Evolutionary conservation across 2,113 vertebrate species (phyloP).

Genomic region (Callithrix jacchus): DNA sequence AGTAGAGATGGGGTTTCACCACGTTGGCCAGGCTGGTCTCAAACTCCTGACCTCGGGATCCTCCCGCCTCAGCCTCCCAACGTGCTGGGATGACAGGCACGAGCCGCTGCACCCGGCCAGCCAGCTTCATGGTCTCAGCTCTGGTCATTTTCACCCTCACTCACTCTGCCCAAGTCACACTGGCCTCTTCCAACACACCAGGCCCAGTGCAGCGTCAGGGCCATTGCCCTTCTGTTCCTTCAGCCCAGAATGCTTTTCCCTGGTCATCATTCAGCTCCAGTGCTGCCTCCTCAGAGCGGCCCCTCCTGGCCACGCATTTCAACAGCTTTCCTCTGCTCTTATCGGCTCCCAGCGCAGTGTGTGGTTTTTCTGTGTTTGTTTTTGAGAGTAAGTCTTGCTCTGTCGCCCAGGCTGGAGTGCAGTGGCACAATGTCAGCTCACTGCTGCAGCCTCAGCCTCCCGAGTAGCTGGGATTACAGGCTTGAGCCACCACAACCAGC

Average conservation of each 20-base stretch:
- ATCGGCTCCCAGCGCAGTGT: background rate
- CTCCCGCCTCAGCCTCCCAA: too few species aligned
- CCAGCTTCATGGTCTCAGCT: too few species aligned
- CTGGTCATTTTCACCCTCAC: background rate
- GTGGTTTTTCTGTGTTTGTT: background rate
- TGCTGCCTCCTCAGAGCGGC: background rate
- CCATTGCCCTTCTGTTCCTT: background rate
- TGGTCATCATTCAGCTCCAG: background rate
- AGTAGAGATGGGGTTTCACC: too few species aligned
- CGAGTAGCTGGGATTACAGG: too few species aligned
- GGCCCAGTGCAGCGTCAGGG: background rate
- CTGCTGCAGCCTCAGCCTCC: too few species aligned
- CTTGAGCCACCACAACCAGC: too few species aligned
- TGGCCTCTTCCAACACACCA: background rate
- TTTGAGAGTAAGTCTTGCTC: background rate
- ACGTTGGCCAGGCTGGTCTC: too few species aligned
- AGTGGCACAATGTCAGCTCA: too few species aligned
- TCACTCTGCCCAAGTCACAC: fast-evolving
- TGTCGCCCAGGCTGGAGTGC: too few species aligned
- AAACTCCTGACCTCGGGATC: too few species aligned
- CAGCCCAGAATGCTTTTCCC: background rate
- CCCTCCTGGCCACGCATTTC: background rate
- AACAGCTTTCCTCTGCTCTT: background rate
- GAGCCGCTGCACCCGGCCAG: too few species aligned
- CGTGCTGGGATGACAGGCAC: too few species aligned